Percentiles rank a stretch among this genome's conserved stretches.
phyloP scores from a whole-genome alignment of 2,113 vertebrate species.

The Cyprinus carpio region DNA sequence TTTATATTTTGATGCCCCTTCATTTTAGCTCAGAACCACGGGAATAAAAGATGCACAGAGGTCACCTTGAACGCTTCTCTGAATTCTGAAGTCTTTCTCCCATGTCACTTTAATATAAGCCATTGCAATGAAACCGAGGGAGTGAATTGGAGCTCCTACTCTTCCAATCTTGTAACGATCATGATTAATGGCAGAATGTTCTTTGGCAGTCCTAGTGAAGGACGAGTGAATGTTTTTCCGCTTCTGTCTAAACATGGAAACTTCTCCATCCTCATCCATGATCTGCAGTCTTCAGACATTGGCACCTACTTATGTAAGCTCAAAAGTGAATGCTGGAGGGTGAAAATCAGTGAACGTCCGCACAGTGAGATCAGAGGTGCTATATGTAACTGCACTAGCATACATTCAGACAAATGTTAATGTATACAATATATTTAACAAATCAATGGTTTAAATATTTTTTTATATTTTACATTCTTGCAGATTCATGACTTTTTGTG shows the following conservation, averaged over 20 bases:
- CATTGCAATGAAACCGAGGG: rapidly evolving
- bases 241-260: constrained; percentile 60
- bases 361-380: not conserved
- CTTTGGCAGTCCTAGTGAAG: constrained; percentile 57
- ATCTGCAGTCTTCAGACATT: constrained; percentile 60
- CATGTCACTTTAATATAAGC: constrained; percentile 46
- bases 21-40: constrained; percentile 7
- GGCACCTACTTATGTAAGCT: constrained; percentile 64
- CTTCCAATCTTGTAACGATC: constrained; percentile 50
- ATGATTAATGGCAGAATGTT: not conserved
- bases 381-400: not conserved
- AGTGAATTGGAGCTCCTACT: not conserved
- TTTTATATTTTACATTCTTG: not conserved
- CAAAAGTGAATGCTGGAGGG: constrained; percentile 33
- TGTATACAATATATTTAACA: not conserved
- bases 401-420: not conserved
- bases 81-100: constrained; percentile 63
- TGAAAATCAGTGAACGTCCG: constrained; percentile 39
- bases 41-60: not conserved
- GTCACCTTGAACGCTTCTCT: not conserved
- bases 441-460: not conserved
- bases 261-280: constrained; percentile 67
- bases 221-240: constrained; percentile 67
- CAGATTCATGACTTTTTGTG: too few species aligned
- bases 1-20: not conserved